Base-by-base conservation (phyloP, 2,113 vertebrate genomes). In the Actinemys pallida region DNA sequence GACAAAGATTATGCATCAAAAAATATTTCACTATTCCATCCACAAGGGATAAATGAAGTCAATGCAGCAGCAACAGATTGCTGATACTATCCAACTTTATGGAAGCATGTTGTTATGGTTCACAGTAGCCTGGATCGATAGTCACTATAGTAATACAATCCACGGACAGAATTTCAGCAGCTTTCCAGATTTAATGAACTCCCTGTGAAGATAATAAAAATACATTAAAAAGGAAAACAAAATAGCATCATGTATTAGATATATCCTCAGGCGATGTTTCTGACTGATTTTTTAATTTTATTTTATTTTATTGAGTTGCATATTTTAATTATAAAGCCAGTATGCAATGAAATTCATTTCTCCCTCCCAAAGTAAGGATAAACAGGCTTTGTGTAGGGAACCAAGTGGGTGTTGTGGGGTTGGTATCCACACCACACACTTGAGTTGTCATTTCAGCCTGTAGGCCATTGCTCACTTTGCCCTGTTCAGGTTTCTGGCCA, bases 1-100 rank as follows among this genome's bases (percentile, higher is more conserved):
- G 94, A 95, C 91, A 96, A 95, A 97, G 96, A 97, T 98, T 97
- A 96, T 96, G 92, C 95, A 93, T 95, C 97, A 97, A 97, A 98
- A 98, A 98, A 90, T 83, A 93, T 97, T 96, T 94, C 97, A 95
- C 90, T 97, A 97, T 92, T 97, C 94, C 87, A 96, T 96, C 96
- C 96, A 96, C 95, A 97, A 98, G 94, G 97, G 95, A 97, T 97
- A 96, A 97, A 90, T 91, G 87, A 95, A 97, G 97, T 97, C 95
- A 96, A 94, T 96, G 96, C 95, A 97, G 96, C 95, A 98, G 94
- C 86, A 97, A 96, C 98, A 98, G 98, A 97, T 96, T 97, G 97
- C 97, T 95, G 93, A 93, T 87, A 94, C 95, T 80, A 62, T 20
- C 96, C 96, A 83, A 93, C 93, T 97, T 98, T 97, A 95, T 96